These are phyloP conservation scores for Bugula neritina DNA, from an alignment of 2,888 invertebrate genomes.

Conservation along the genomic window DNA sequence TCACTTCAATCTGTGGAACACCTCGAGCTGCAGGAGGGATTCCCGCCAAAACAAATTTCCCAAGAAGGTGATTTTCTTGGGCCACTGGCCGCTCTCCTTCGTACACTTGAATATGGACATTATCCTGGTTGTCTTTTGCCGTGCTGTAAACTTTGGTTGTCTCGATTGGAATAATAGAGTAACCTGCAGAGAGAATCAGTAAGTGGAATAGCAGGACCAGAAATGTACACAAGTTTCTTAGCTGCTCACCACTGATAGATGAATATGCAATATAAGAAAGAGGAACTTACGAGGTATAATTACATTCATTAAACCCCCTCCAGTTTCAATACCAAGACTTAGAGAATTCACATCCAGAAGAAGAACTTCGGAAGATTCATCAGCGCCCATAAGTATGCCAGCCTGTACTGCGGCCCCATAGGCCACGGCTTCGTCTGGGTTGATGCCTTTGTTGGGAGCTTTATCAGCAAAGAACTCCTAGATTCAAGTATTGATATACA, in stretches of 20 bases:
- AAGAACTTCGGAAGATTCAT: conserved; percentile 88
- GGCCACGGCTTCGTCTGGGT: conserved; percentile 98
- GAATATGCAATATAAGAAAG: too few relatives aligned
- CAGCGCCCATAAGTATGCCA: conserved; percentile 93
- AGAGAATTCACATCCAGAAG: conserved; percentile 96
- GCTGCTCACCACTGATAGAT: too few relatives aligned
- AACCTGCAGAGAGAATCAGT: too few relatives aligned
- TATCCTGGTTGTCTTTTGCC: conserved; percentile 96
- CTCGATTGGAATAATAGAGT: conserved; percentile 98
- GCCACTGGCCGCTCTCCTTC: conserved; percentile 99
- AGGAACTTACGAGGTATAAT: too few relatives aligned
- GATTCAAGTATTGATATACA: neutral
- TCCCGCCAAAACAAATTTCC: conserved; percentile 94
- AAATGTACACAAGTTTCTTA: too few relatives aligned
- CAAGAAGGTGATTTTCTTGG: conserved; percentile 95
- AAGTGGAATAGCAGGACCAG: too few relatives aligned
- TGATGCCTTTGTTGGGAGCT: conserved; percentile 94
- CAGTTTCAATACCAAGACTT: conserved; percentile 98
- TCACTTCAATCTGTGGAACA: conserved; percentile 55
- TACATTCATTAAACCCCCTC: conserved; percentile 99
- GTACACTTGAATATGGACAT: conserved; percentile 91
- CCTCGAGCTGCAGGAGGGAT: conserved; percentile 71
- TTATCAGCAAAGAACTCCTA: conserved; percentile 79
- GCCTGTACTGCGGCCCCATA: conserved; percentile 98
- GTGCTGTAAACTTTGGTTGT: conserved; percentile 99